These are phyloP conservation scores for Steromphala cineraria DNA, from an alignment of 2,888 invertebrate species.

Conservation along the genomic window DNA sequence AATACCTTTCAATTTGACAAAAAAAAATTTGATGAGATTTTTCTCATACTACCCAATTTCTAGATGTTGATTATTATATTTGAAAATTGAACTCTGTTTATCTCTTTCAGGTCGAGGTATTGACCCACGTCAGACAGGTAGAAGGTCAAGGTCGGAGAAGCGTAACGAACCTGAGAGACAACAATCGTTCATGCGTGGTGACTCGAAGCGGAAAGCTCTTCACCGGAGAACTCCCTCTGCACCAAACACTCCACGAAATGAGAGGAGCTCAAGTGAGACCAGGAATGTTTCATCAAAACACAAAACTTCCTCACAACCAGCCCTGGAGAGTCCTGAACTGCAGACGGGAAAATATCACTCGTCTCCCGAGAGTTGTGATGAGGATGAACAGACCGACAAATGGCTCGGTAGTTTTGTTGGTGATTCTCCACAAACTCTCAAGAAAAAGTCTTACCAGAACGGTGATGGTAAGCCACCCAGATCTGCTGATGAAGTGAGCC, in stretches of 20 bases:
- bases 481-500: slow-evolving; percentile 42
- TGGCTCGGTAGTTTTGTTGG: neutral
- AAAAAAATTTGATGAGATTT: no score
- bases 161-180: slow-evolving; percentile 39
- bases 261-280: slow-evolving; percentile 23
- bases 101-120: neutral
- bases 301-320: slow-evolving; percentile 45
- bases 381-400: slow-evolving; percentile 5
- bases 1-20: no score
- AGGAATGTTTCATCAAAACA: slow-evolving; percentile 27
- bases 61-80: no score
- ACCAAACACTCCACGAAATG: slow-evolving; percentile 60
- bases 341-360: neutral
- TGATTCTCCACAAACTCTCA: neutral
- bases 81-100: no score
- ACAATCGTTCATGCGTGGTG: slow-evolving; percentile 62
- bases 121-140: neutral
- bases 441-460: neutral
- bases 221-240: slow-evolving; percentile 66
- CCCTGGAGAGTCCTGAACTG: slow-evolving; percentile 38
- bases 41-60: no score
- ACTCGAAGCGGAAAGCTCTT: slow-evolving; percentile 59
- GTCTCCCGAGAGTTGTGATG: neutral
- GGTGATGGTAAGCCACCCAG: slow-evolving; percentile 19
- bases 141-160: slow-evolving; percentile 28